Conservation (phyloP, 2,888 invertebrate species). For the Nesidiocoris tenuis region DNA sequence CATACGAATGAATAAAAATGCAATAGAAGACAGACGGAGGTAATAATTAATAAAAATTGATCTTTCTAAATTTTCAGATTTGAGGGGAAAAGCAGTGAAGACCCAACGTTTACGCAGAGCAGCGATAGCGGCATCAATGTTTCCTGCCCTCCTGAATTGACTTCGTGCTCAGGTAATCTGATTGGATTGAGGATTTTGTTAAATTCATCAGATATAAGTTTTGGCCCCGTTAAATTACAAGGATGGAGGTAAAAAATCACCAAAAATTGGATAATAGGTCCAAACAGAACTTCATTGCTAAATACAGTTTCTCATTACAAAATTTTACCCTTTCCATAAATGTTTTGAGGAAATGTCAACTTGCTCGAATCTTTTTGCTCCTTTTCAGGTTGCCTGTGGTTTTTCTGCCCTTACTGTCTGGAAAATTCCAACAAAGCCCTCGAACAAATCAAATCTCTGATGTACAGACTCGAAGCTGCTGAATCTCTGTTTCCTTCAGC, state of each 20-base stretch:
- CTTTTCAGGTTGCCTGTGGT: slow-evolving; percentile 66
- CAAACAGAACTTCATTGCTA: too few species aligned
- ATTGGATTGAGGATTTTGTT: background rate
- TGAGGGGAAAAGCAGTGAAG: slow-evolving; percentile 42
- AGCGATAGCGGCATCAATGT: slow-evolving; percentile 51
- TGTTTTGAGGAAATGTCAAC: too few species aligned
- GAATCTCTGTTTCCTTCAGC: slow-evolving; percentile 82
- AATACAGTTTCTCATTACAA: too few species aligned
- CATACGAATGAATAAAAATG: background rate
- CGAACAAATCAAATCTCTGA: slow-evolving; percentile 68
- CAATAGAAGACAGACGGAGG: background rate
- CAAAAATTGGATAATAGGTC: too few species aligned
- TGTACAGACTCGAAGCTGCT: slow-evolving; percentile 72
- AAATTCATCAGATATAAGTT: too few species aligned
- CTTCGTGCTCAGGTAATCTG: slow-evolving; percentile 21
- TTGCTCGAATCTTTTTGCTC: too few species aligned
- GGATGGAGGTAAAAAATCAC: too few species aligned
- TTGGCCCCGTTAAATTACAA: too few species aligned
- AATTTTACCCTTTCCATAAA: too few species aligned
- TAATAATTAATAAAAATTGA: too few species aligned
- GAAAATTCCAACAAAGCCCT: slow-evolving; percentile 73
- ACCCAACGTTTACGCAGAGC: slow-evolving; percentile 48
- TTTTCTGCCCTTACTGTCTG: slow-evolving; percentile 70
- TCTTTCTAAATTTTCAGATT: slow-evolving; percentile 1
- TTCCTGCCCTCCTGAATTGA: background rate